Evolutionary conservation across 2,888 invertebrate genomes (phyloP).

Genomic region (Napeogenes sylphis): DNA sequence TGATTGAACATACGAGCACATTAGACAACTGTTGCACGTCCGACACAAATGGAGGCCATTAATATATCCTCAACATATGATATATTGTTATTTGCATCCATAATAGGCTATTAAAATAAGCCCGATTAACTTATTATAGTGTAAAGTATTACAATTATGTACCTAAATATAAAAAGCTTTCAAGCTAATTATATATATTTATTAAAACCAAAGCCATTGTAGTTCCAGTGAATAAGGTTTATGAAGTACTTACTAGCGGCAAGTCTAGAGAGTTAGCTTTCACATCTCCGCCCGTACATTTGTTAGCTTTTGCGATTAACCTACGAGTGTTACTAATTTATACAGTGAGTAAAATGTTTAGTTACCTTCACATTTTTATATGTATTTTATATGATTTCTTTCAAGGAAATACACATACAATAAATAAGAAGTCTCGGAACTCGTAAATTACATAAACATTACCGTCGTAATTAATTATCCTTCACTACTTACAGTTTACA

Average conservation of each 20-base stretch:
- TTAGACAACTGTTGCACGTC: constrained; percentile 30
- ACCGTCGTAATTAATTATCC: too few relatives aligned
- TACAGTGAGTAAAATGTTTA: constrained; percentile 4
- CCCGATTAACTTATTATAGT: too few relatives aligned
- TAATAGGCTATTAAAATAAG: too few relatives aligned
- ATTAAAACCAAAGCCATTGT: background rate
- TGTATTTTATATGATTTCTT: too few relatives aligned
- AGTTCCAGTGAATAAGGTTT: constrained; percentile 4
- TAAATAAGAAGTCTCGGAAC: too few relatives aligned
- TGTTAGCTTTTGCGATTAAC: constrained; percentile 22
- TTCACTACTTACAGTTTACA: too few relatives aligned
- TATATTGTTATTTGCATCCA: too few relatives aligned
- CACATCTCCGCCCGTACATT: constrained; percentile 15
- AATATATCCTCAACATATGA: constrained; percentile 20
- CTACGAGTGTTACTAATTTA: constrained; percentile 17
- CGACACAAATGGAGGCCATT: constrained; percentile 25
- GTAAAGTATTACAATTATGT: too few relatives aligned
- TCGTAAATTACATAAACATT: too few relatives aligned
- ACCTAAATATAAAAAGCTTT: too few relatives aligned
- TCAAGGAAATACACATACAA: too few relatives aligned
- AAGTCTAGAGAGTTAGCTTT: constrained; percentile 18
- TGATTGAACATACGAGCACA: constrained; percentile 26
- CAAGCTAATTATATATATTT: background rate
- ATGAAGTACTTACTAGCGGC: constrained; percentile 10
- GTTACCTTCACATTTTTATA: too few relatives aligned